A percentile compares a stretch with the other conserved stretches of the same genome.
phyloP scores from a whole-genome alignment of 1,140 invertebrate species.

The Homalodisca vitripennis region DNA sequence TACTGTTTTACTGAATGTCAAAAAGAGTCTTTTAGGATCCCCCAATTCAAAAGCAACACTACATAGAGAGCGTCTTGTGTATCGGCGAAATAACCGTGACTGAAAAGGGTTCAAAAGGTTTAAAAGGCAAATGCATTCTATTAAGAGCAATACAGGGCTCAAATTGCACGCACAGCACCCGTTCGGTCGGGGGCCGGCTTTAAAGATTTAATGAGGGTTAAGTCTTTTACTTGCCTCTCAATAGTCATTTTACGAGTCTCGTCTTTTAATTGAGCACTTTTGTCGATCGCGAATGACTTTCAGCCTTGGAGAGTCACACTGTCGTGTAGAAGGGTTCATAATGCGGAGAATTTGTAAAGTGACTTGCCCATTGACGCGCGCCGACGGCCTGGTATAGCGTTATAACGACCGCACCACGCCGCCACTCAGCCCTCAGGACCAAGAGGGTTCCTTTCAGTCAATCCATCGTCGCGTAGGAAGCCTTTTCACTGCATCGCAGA shows the following conservation, averaged over 20 bases:
- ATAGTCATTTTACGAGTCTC: slow-evolving; percentile 16
- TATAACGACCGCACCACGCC: too few species aligned
- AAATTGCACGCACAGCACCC: slow-evolving; percentile 1
- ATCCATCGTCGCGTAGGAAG: too few species aligned
- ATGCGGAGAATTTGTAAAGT: too few species aligned
- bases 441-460: too few species aligned
- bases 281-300: not conserved
- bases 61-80: not conserved
- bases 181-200: not conserved
- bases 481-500: too few species aligned
- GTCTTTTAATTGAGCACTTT: slow-evolving; percentile 27
- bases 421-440: too few species aligned
- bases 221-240: slow-evolving; percentile 19
- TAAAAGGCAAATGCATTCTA: slow-evolving; percentile 9
- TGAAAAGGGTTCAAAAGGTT: slow-evolving; percentile 6
- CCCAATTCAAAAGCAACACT: not conserved
- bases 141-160: not conserved
- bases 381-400: too few species aligned
- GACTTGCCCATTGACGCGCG: too few species aligned
- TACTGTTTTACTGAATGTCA: too few species aligned
- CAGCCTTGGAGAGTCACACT: too few species aligned
- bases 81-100: not conserved
- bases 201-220: slow-evolving; percentile 19
- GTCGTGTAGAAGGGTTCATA: too few species aligned
- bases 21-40: not conserved